Evolutionary conservation across 2,888 invertebrate genomes (phyloP).

Genomic region (Calliopum simillimum): DNA sequence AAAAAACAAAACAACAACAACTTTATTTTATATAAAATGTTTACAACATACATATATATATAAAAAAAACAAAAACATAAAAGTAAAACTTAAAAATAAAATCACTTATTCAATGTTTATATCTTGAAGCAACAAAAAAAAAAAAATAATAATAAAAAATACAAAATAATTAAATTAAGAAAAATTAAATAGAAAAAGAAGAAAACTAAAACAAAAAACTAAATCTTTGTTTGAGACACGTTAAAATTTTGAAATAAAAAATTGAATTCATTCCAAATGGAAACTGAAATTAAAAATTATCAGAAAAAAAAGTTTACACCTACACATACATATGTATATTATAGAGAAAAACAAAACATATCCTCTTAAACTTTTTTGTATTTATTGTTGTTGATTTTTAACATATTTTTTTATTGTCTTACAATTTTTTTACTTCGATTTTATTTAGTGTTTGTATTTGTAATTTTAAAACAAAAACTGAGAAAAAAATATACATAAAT

Average conservation of each 20-base stretch:
- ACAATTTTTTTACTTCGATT: too few species aligned
- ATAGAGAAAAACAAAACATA: slow-evolving; percentile 14
- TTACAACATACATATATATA: slow-evolving; percentile 37
- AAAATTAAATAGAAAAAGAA: slow-evolving; percentile 37
- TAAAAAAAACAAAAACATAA: slow-evolving; percentile 52
- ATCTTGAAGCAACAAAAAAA: neutral
- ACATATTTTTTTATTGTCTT: neutral
- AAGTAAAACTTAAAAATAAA: slow-evolving; percentile 22
- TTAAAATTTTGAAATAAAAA: slow-evolving; percentile 25
- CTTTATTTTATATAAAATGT: slow-evolving; percentile 31
- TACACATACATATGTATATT: too few species aligned
- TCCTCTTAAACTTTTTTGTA: neutral
- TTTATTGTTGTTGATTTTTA: slow-evolving; percentile 6
- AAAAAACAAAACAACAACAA: too few species aligned
- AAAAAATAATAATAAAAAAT: slow-evolving; percentile 10
- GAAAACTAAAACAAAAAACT: slow-evolving; percentile 37
- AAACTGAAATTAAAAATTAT: slow-evolving; percentile 2
- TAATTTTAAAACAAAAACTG: slow-evolving; percentile 9
- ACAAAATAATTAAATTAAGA: slow-evolving; percentile 27
- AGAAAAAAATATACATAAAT: slow-evolving; percentile 55
- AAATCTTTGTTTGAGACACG: slow-evolving; percentile 47
- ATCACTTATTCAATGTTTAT: slow-evolving; percentile 23
- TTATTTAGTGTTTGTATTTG: neutral
- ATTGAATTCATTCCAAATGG: neutral
- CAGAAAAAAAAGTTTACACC: neutral